These are phyloP conservation scores for Watsonalla binaria DNA, from an alignment of 2,888 invertebrate genomes.

Conservation along the genomic window DNA sequence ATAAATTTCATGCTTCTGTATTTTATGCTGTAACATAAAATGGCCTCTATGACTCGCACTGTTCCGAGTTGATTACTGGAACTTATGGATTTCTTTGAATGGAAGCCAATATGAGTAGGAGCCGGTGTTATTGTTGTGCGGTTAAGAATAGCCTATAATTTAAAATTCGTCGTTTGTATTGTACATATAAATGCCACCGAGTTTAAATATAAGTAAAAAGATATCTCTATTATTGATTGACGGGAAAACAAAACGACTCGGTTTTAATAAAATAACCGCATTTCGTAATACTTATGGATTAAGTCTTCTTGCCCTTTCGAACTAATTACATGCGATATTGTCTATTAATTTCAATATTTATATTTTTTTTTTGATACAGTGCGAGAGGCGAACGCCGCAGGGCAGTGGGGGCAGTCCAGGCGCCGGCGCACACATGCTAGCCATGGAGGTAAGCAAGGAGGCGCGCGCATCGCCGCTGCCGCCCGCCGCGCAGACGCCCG, in stretches of 20 bases:
- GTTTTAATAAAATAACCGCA: too few relatives aligned
- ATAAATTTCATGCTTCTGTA: slow-evolving; percentile 62
- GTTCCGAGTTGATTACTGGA: slow-evolving; percentile 46
- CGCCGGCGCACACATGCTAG: slow-evolving; percentile 80
- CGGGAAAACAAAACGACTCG: too few relatives aligned
- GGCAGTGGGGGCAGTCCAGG: slow-evolving; percentile 67
- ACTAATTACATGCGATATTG: too few relatives aligned
- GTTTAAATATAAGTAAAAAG: too few relatives aligned
- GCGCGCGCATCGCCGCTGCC: slow-evolving; percentile 68
- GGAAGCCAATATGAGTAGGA: slow-evolving; percentile 24
- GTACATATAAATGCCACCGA: too few relatives aligned
- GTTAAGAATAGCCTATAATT: neutral
- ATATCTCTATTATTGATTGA: too few relatives aligned
- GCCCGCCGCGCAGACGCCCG: slow-evolving; percentile 46
- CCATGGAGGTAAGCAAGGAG: slow-evolving; percentile 93
- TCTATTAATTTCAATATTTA: too few relatives aligned
- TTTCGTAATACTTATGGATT: too few relatives aligned
- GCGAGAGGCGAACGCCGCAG: slow-evolving; percentile 73
- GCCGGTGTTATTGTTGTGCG: slow-evolving; percentile 8
- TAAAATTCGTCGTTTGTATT: neutral
- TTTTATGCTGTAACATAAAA: slow-evolving; percentile 59
- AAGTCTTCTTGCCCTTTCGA: too few relatives aligned
- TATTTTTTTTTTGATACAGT: slow-evolving; percentile 38
- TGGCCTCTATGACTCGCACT: slow-evolving; percentile 43
- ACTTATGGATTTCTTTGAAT: slow-evolving; percentile 47